These are phyloP conservation scores for Rhineura floridana DNA, from an alignment of 2,113 vertebrate species.

Conservation along the genomic window DNA sequence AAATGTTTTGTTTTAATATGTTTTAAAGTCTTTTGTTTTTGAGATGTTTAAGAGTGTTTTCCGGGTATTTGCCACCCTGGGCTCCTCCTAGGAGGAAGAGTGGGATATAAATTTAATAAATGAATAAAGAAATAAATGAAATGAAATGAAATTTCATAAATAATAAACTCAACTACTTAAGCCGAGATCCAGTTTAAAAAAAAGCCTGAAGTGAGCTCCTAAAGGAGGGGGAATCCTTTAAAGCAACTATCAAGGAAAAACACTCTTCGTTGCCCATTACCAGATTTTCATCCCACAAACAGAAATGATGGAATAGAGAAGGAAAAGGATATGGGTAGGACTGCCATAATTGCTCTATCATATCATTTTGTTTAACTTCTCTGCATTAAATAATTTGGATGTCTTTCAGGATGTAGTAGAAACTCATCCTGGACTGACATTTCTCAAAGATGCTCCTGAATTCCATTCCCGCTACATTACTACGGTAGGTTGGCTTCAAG, in stretches of 20 bases:
- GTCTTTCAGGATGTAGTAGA: slow-evolving; percentile 92
- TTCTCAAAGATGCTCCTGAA: slow-evolving; percentile 97
- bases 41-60: too few relatives aligned
- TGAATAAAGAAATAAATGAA: too few relatives aligned
- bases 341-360: slow-evolving; percentile 38
- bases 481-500: slow-evolving; percentile 80
- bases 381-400: slow-evolving; percentile 23
- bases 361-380: slow-evolving; percentile 16
- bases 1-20: too few relatives aligned
- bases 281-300: not conserved
- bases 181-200: not conserved
- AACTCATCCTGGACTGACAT: slow-evolving; percentile 95
- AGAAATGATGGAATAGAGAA: not conserved
- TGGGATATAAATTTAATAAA: too few relatives aligned
- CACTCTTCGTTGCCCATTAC: not conserved
- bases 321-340: not conserved
- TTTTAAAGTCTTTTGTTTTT: too few relatives aligned
- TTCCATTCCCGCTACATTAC: slow-evolving; percentile 99
- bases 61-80: too few relatives aligned
- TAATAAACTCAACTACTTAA: too few relatives aligned
- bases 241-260: not conserved
- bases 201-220: not conserved
- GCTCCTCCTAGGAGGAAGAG: too few relatives aligned
- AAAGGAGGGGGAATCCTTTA: not conserved
- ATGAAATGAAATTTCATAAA: too few relatives aligned